These are phyloP conservation scores for Rhingia rostrata DNA, from an alignment of 2,888 invertebrate species.

Conservation along the genomic window DNA sequence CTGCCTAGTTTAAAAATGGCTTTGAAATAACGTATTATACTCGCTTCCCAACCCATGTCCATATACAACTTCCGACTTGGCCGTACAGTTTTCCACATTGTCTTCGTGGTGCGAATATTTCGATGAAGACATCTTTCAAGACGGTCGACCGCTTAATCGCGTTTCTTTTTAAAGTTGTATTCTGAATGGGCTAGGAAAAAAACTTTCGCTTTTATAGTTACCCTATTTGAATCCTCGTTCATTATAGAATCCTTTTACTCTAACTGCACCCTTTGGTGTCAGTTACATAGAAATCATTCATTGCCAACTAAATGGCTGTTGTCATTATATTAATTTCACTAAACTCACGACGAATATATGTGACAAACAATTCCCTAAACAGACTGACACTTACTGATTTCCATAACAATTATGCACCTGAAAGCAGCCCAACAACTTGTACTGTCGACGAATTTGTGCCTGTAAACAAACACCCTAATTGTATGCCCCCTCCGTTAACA, in stretches of 20 bases:
- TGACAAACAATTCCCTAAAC: background rate
- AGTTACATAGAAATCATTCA: slow-evolving; percentile 26
- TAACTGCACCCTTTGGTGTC: slow-evolving; percentile 29
- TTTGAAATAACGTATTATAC: too few species aligned
- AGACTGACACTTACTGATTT: slow-evolving; percentile 29
- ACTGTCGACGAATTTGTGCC: slow-evolving; percentile 15
- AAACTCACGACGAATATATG: background rate
- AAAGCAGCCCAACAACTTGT: slow-evolving; percentile 56
- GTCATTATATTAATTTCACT: background rate
- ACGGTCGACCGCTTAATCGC: too few species aligned
- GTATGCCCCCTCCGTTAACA: slow-evolving; percentile 34
- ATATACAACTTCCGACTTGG: too few species aligned
- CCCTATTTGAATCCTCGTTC: too few species aligned
- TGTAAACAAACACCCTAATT: slow-evolving; percentile 37
- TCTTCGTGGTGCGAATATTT: too few species aligned
- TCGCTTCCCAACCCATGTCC: too few species aligned
- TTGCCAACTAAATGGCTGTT: background rate
- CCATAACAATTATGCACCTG: slow-evolving; percentile 61
- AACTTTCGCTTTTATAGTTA: too few species aligned
- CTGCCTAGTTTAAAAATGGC: too few species aligned
- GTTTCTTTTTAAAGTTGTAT: too few species aligned
- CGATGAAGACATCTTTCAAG: too few species aligned
- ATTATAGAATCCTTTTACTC: background rate
- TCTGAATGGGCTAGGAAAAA: too few species aligned
- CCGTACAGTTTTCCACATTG: too few species aligned